Percentiles rank a stretch among this genome's conserved stretches.
phyloP scores from a whole-genome alignment of 2,113 vertebrate genomes.

The Nannobrachium achirus region DNA sequence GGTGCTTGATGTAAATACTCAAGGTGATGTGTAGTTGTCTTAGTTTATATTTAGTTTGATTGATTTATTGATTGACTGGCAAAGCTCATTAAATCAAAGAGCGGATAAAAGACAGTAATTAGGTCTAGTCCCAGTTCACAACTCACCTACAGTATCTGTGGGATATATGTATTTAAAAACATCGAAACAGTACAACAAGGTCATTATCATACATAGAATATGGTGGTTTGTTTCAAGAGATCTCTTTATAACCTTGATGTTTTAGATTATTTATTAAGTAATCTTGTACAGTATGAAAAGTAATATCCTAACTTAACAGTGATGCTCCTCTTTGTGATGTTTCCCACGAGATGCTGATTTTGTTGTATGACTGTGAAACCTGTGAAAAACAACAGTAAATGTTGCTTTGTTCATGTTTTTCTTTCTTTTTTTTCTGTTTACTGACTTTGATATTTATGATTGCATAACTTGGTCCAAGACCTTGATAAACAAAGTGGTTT shows the following conservation, averaged over 20 bases:
- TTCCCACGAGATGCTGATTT: constrained; percentile 9
- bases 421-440: no score
- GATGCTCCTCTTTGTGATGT: constrained; percentile 19
- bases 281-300: constrained; percentile 9
- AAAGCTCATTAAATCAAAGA: neutral
- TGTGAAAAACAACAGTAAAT: no score
- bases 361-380: no score
- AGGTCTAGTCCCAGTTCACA: neutral
- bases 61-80: neutral
- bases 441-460: no score
- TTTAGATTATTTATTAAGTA: constrained; percentile 43
- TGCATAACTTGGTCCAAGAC: neutral
- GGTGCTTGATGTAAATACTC: constrained; percentile 22
- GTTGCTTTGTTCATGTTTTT: no score
- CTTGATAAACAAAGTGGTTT: no score
- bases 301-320: constrained; percentile 13
- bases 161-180: neutral
- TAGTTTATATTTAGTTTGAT: constrained; percentile 10
- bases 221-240: constrained; percentile 8
- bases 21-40: constrained; percentile 24
- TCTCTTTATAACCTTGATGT: constrained; percentile 1
- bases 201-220: neutral
- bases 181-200: no score
- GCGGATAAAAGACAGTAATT: neutral
- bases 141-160: neutral